phyloP scores from a whole-genome alignment of 1,140 invertebrate species.

The Drosophila nebulosa region DNA sequence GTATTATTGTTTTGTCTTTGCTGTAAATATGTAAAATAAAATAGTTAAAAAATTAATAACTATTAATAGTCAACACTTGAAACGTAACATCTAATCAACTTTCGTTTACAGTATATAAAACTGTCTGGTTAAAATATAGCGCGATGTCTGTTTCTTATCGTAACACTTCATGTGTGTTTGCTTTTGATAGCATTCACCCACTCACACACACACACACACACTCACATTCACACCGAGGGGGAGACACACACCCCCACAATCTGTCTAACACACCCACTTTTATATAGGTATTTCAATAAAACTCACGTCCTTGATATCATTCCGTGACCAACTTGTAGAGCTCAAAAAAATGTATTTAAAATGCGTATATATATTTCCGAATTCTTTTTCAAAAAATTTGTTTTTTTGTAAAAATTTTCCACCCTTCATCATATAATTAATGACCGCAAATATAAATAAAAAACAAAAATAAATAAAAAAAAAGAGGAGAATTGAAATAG shows the following conservation, averaged over 20 bases:
- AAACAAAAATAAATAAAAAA: slow-evolving; percentile 31
- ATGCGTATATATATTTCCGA: slow-evolving; percentile 3
- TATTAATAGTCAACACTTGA: slow-evolving; percentile 2
- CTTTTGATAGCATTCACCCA: slow-evolving; percentile 28
- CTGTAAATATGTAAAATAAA: slow-evolving; percentile 37
- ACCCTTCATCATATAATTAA: slow-evolving; percentile 17
- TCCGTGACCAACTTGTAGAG: slow-evolving; percentile 31
- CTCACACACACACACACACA: background rate
- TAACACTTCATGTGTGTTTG: slow-evolving; percentile 3
- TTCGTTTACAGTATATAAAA: slow-evolving; percentile 3
- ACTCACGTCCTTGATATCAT: slow-evolving; percentile 26
- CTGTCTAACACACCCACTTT: slow-evolving; percentile 26
- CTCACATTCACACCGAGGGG: background rate
- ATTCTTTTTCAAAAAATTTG: slow-evolving; percentile 6
- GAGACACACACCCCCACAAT: slow-evolving; percentile 24
- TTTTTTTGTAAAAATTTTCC: slow-evolving; percentile 46
- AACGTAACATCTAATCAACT: background rate
- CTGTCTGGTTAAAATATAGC: slow-evolving; percentile 5
- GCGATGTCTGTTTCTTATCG: background rate
- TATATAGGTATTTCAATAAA: background rate
- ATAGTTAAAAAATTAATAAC: background rate
- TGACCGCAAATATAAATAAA: background rate
- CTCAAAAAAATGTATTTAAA: slow-evolving; percentile 11
- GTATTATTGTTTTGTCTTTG: slow-evolving; percentile 49
- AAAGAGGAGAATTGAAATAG: slow-evolving; percentile 32